Evolutionary conservation across 64 coral and sea anemone species (phyloP), one percentile per base, ranked within the genome.

Genomic region (Dendrophyllia cribrosa): DNA sequence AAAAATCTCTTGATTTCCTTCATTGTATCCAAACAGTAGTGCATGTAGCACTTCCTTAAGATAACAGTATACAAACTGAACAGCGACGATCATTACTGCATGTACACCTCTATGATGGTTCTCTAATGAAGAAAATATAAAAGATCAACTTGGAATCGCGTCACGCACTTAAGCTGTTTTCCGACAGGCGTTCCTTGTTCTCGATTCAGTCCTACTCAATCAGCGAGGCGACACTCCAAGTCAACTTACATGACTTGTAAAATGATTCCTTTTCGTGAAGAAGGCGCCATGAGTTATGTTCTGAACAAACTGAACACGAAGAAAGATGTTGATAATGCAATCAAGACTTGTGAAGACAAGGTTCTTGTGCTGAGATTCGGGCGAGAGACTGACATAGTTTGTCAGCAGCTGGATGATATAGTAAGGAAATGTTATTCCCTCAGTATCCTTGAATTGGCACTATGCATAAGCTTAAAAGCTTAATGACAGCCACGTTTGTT

Each of bases 281-380:
- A 68, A 20, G 16, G n/a, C 72, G 22, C 59, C 2, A 98, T 99
- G 97, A 99, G 97, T 60, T 99, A 94, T 60, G 66, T 99, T 22
- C 82, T 99, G 44, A 93, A 72, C 59, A 96, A 75, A 50, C 65
- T 99, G 55, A 87, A 77, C 9, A 84, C 82, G 9, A 99, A 99
- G 84, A 99, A 94, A 26, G 97, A 99, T 16, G 65, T 99, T 4
- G 97, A 99, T 91, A 96, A 94, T 79, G 97, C 91, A 8, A 99
- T 99, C 83, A 93, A 95, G 68, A 77, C 53, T 44, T 91, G 94
- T 10, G 97, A 99, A 90, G 97, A 99, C 66, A 99, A 99, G 56
- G 97, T 99, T 65, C 72, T 99, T 19, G 97, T 99, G 66, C 61
- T 99, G 56, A 88, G 97, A 59, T 99, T 99, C 59, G 97, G 97